Percentiles rank a stretch among this genome's conserved stretches.
phyloP scores from a whole-genome alignment of 1,140 invertebrate species.

The Zaprionus kolodkinae region DNA sequence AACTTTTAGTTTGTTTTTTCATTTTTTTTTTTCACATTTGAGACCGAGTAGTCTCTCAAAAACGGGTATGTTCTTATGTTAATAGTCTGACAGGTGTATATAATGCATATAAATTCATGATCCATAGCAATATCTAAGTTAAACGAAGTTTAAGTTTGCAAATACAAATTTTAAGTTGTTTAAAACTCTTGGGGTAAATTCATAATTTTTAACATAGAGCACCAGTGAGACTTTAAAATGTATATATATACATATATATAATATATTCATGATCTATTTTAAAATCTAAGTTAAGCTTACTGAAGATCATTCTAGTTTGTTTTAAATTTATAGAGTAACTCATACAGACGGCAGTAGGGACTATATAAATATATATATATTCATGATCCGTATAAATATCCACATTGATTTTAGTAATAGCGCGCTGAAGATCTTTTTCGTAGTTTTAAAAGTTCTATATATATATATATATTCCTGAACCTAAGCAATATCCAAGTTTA shows the following conservation, averaged over 20 bases:
- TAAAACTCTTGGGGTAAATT: too few species aligned
- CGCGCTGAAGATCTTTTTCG: too few species aligned
- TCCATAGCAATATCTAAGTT: not conserved
- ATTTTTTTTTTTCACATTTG: slow-evolving; percentile 29
- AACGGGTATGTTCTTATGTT: not conserved
- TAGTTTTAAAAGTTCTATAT: too few species aligned
- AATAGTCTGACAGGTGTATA: not conserved
- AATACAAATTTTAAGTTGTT: too few species aligned
- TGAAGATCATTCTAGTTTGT: too few species aligned
- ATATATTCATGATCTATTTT: not conserved
- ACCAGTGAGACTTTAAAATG: not conserved
- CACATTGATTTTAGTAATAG: too few species aligned
- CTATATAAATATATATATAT: not conserved
- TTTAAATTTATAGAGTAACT: too few species aligned
- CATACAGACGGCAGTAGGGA: too few species aligned
- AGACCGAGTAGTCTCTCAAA: not conserved
- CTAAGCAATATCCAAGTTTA: too few species aligned
- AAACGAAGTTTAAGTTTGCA: too few species aligned
- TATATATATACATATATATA: not conserved
- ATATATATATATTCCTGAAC: too few species aligned
- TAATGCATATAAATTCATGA: not conserved
- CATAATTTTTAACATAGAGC: too few species aligned
- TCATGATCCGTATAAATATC: not conserved
- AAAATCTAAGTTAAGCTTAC: not conserved
- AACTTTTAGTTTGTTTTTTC: slow-evolving; percentile 33